A percentile compares a stretch with the other conserved stretches of the same genome.
Conservation (phyloP, 2,797 vertebrate genomes). For the Brachymystax lenok region DNA sequence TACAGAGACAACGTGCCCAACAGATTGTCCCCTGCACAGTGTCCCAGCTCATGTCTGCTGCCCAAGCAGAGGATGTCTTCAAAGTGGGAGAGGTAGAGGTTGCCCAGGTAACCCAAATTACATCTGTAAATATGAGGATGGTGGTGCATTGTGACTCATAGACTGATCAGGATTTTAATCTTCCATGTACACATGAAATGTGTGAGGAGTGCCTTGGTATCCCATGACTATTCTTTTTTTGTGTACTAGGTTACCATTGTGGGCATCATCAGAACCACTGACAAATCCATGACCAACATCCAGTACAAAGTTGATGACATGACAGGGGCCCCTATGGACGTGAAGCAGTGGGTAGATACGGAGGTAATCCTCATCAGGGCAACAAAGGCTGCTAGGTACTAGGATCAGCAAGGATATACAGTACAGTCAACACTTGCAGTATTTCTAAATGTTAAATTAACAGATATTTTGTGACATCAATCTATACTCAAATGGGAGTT, state of each 20-base stretch:
- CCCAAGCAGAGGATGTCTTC: conserved; percentile 86
- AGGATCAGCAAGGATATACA: neutral
- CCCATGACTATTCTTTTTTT: neutral
- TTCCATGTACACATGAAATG: too few species aligned
- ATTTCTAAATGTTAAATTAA: neutral
- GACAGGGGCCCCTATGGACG: conserved; percentile 91
- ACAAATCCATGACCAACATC: conserved; percentile 96
- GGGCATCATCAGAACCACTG: conserved; percentile 88
- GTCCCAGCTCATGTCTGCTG: conserved; percentile 90
- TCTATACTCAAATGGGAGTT: too few species aligned
- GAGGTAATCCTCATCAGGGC: conserved; percentile 78
- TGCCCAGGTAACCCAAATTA: conserved; percentile 80
- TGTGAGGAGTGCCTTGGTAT: too few species aligned
- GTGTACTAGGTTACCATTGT: conserved; percentile 84
- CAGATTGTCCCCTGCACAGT: conserved; percentile 95
- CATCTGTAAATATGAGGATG: neutral
- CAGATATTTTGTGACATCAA: neutral
- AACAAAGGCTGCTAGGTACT: neutral
- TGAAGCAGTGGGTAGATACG: conserved; percentile 95
- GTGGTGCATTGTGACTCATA: neutral
- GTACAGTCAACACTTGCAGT: neutral
- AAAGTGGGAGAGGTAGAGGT: conserved; percentile 88
- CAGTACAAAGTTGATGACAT: conserved; percentile 98
- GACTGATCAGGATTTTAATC: too few species aligned
- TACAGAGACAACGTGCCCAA: conserved; percentile 84